Percentiles rank a stretch among this genome's conserved stretches.
Conservation (phyloP, 2,888 invertebrate genomes). For the Teinopalpus imperialis region DNA sequence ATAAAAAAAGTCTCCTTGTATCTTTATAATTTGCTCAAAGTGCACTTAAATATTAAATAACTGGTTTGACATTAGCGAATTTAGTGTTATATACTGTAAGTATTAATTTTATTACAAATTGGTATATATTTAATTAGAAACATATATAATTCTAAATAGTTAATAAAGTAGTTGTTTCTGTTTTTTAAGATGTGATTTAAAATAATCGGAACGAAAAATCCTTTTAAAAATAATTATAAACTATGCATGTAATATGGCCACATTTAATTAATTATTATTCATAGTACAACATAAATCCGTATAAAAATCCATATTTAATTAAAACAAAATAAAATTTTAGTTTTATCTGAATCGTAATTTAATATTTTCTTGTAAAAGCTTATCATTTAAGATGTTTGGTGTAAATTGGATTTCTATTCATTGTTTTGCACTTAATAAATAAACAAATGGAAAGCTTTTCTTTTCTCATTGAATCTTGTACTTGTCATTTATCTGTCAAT, state of each 20-base stretch:
- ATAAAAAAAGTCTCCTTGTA: neutral
- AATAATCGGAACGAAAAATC: neutral
- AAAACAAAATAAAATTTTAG: no score
- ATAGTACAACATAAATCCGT: no score
- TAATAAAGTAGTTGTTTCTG: neutral
- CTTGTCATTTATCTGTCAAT: constrained; percentile 40
- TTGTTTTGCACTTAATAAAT: neutral
- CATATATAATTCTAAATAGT: no score
- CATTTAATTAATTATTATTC: no score
- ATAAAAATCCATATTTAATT: no score
- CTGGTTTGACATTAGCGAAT: neutral
- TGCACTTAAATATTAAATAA: neutral
- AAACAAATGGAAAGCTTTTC: constrained; percentile 19
- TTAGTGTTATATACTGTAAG: constrained; percentile 15
- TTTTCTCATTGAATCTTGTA: constrained; percentile 33
- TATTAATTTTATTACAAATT: constrained; percentile 3
- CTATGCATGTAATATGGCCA: no score
- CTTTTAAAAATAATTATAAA: no score
- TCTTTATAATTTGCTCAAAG: neutral
- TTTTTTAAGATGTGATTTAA: neutral
- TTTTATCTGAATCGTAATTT: no score
- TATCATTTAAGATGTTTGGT: no score
- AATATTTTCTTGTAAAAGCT: no score
- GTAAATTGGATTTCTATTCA: no score
- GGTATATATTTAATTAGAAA: no score